A percentile compares a stretch with the other conserved stretches of the same genome.
These are phyloP conservation scores for Chromis chromis DNA, from an alignment of 2,797 vertebrate species.

Conservation along the genomic window DNA sequence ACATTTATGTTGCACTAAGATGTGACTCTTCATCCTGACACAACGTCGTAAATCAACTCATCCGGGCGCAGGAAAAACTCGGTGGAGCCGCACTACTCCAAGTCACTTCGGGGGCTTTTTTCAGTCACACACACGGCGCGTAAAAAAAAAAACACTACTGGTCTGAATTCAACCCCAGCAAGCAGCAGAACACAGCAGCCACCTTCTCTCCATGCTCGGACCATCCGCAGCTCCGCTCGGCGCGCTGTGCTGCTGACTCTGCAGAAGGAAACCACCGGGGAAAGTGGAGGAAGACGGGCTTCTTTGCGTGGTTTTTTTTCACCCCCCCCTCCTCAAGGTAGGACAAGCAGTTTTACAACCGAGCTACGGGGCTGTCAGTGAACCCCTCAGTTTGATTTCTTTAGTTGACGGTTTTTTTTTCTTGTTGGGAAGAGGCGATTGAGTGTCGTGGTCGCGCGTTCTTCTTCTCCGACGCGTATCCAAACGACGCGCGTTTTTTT, in stretches of 20 bases:
- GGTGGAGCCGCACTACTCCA: conserved; percentile 17
- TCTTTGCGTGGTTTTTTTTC: conserved; percentile 49
- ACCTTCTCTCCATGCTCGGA: conserved; percentile 68
- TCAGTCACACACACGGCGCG: conserved; percentile 50
- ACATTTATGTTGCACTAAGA: conserved; percentile 64
- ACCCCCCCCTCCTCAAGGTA: conserved; percentile 57
- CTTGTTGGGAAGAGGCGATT: conserved; percentile 40
- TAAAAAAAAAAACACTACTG: conserved; percentile 18
- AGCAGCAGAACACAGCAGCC: conserved; percentile 62
- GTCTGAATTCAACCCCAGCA: conserved; percentile 66
- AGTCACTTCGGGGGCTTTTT: conserved; percentile 62
- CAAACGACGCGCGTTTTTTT: conserved; percentile 70
- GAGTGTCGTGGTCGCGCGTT: conserved; percentile 62
- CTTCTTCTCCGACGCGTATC: conserved; percentile 62
- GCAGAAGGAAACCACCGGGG: conserved; percentile 78
- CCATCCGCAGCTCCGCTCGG: conserved; percentile 69
- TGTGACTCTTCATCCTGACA: conserved; percentile 71
- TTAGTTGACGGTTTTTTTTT: conserved; percentile 46
- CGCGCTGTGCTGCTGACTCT: conserved; percentile 77
- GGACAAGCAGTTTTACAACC: conserved; percentile 68
- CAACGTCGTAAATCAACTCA: conserved; percentile 60
- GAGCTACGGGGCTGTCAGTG: conserved; percentile 68
- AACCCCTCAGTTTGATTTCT: conserved; percentile 52
- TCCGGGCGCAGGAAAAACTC: conserved; percentile 29
- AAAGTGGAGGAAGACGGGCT: conserved; percentile 71